Evolutionary conservation across 2,797 vertebrate genomes (phyloP), one percentile per base, ranked within the genome.

Genomic region (Octomys mimax): DNA sequence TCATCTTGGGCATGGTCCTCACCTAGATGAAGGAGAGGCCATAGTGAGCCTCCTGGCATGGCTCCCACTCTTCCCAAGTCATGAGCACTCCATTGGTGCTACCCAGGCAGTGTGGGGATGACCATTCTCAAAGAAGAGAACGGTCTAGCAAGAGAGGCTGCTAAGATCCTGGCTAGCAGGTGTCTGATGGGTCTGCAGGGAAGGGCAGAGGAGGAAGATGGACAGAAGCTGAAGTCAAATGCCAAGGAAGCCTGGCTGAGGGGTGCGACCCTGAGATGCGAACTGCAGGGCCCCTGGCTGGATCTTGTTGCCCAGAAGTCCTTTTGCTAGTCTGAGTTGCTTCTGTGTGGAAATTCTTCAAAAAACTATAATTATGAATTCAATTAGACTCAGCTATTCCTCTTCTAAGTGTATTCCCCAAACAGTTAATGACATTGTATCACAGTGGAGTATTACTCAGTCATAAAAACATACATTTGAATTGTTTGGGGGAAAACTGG

Each of bases 41-140:
- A 26, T 10, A 1, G 12, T 1, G 10, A 9, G 13, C 1, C 1
- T 71, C 12, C 8, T 0, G 9, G 21, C 1, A 22, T 3, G 77
- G 54, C 6, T 64, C 6, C 9, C 6, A 0, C 68, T 39, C 82
- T 73, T 49, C 19, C 66, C 26, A 36, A 59, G 14, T 62, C 6
- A 33, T 26, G n/a, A 52, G 54, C 66, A 42, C 28, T 66, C 33
- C 4, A 1, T 8, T 31, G 6, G 22, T 13, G 46, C 28, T 28
- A 22, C 26, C 36, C 11, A 59, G 24, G 46, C 0, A 26, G 1
- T 7, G 26, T 36, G 31, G 21, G 10, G 3, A 0, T 22, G 18
- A 78, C 1, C 2, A 10, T 59, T 11, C 2, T 2, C 22, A 11
- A 54, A 42, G 5, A 12, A 0, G 2, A n/a, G 39, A 4, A 28